phyloP scores from a whole-genome alignment of 2,113 vertebrate species.

The Chascanopsetta lugubris region DNA sequence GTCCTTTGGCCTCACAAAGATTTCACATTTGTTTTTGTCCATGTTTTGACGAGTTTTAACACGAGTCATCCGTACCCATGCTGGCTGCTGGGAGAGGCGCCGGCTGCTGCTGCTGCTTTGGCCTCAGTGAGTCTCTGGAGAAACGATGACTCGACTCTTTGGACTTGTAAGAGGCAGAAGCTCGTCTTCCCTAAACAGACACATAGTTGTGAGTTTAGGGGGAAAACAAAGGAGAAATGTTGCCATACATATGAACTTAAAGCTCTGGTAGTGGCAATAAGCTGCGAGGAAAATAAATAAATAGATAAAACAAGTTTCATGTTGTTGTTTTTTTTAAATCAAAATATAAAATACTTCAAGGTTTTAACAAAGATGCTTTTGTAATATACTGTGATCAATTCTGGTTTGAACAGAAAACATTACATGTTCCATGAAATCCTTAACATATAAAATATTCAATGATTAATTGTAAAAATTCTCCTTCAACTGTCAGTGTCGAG shows the following conservation, averaged over 20 bases:
- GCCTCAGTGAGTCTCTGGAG: conserved; percentile 45
- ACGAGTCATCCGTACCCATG: conserved; percentile 67
- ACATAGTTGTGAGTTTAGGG: not conserved
- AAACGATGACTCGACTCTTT: conserved; percentile 47
- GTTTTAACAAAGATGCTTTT: no score
- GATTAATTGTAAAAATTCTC: no score
- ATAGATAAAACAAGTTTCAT: no score
- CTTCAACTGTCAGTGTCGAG: no score
- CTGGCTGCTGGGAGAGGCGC: conserved; percentile 42
- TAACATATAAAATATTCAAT: no score
- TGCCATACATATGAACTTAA: not conserved
- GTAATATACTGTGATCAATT: no score
- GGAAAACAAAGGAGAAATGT: not conserved
- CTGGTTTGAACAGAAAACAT: no score
- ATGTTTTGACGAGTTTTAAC: conserved; percentile 26
- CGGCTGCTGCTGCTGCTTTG: conserved; percentile 57
- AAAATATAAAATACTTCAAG: no score
- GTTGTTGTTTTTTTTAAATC: no score
- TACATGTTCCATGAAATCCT: no score
- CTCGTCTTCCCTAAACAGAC: conserved; percentile 42
- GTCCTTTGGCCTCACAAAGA: conserved; percentile 2
- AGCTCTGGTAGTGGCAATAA: not conserved
- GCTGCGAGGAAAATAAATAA: not conserved
- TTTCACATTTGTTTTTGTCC: no score
- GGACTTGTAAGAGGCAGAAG: conserved; percentile 15